Percentiles rank a stretch among this genome's conserved stretches.
phyloP scores from a whole-genome alignment of 1,140 invertebrate genomes.

The Caenorhabditis tropicalis region DNA sequence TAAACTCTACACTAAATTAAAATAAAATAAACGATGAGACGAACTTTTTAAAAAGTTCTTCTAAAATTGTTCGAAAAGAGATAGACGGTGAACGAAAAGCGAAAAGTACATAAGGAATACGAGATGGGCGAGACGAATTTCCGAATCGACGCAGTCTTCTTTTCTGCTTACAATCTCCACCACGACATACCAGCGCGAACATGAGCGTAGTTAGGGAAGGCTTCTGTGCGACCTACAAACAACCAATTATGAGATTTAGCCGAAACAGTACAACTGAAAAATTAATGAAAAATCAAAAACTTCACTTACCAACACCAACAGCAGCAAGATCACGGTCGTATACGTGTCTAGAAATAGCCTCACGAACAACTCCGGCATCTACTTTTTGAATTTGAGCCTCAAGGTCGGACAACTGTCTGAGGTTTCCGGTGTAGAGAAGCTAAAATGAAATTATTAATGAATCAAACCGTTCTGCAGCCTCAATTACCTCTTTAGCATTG shows the following conservation, averaged over 20 bases:
- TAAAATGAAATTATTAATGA: conserved; percentile 35
- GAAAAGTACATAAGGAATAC: conserved; percentile 20
- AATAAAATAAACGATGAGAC: conserved; percentile 24
- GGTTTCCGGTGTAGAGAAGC: conserved; percentile 54
- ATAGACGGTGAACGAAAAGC: conserved; percentile 23
- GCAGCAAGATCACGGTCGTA: conserved; percentile 58
- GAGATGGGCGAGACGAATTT: background rate
- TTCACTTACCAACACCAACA: conserved; percentile 56
- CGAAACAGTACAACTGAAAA: too few species aligned
- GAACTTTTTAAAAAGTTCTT: background rate
- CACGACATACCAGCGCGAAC: conserved; percentile 59
- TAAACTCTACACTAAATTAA: conserved; percentile 14
- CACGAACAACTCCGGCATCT: conserved; percentile 50
- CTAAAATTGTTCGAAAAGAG: background rate
- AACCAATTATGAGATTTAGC: background rate
- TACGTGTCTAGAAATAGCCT: conserved; percentile 57
- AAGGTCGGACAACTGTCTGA: conserved; percentile 50
- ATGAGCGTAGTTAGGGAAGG: conserved; percentile 55
- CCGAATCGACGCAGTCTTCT: background rate
- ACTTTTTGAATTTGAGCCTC: conserved; percentile 45
- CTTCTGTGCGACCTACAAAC: conserved; percentile 58
- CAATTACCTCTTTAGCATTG: conserved; percentile 78
- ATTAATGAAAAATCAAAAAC: background rate
- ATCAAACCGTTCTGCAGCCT: background rate
- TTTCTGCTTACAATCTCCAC: conserved; percentile 57